A percentile compares a stretch with the other conserved stretches of the same genome.
Evolutionary conservation across 2,888 invertebrate genomes (phyloP).

Genomic region (Trachelus troglodyta): DNA sequence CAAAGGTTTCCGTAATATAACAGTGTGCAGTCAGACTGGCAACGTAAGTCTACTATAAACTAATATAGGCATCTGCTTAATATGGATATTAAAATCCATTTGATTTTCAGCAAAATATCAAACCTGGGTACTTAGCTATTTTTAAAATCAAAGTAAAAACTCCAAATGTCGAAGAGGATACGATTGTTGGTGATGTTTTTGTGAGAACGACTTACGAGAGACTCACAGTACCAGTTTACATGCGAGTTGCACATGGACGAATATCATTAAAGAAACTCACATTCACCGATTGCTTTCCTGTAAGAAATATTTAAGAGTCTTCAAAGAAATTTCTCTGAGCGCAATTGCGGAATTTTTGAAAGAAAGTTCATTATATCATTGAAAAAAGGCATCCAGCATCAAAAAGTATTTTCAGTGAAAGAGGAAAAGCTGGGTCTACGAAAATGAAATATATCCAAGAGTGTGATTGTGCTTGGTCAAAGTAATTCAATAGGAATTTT

Average conservation of each 20-base stretch:
- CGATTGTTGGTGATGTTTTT: constrained; percentile 76
- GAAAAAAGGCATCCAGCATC: not conserved
- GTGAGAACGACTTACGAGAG: constrained; percentile 79
- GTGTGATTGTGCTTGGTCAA: not conserved
- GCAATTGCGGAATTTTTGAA: not conserved
- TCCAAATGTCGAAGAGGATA: constrained; percentile 76
- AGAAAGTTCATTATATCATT: not conserved
- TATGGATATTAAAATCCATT: constrained; percentile 8
- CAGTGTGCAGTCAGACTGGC: constrained; percentile 58
- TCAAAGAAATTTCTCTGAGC: not conserved
- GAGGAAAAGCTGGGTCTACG: not conserved
- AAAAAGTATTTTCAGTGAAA: too few species aligned
- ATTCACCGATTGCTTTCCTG: constrained; percentile 85
- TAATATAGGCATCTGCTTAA: constrained; percentile 16
- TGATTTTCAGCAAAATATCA: constrained; percentile 68
- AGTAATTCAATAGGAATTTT: constrained; percentile 1
- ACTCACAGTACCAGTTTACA: constrained; percentile 78
- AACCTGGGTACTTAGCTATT: constrained; percentile 74
- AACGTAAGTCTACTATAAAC: constrained; percentile 49
- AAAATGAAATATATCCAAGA: not conserved
- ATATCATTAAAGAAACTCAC: constrained; percentile 72
- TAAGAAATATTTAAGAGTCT: constrained; percentile 65
- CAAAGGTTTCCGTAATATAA: constrained; percentile 59
- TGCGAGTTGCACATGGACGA: constrained; percentile 80
- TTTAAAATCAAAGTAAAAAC: constrained; percentile 79